Percentiles rank a stretch among this genome's conserved stretches.
phyloP scores from a whole-genome alignment of 2,113 vertebrate genomes.

The Platichthys stellatus region DNA sequence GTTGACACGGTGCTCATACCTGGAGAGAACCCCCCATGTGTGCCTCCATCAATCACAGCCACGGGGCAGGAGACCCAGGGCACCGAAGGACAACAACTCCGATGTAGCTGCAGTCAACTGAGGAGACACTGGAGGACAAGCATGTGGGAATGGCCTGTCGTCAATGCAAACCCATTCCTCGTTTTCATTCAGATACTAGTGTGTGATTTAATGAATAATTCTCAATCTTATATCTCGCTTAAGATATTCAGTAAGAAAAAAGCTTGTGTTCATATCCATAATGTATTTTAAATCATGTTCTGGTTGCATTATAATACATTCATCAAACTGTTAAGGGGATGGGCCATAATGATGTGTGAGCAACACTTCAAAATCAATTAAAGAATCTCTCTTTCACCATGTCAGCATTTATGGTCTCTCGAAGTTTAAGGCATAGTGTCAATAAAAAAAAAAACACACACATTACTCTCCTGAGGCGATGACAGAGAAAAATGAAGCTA shows the following conservation, averaged over 20 bases:
- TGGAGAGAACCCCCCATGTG: neutral
- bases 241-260: neutral
- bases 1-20: neutral
- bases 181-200: neutral
- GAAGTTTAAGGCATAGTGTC: constrained; percentile 20
- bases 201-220: neutral
- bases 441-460: neutral
- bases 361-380: constrained; percentile 37
- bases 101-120: neutral
- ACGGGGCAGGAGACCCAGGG: neutral
- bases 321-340: constrained; percentile 10
- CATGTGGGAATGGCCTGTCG: neutral
- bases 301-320: constrained; percentile 42
- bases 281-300: constrained; percentile 32
- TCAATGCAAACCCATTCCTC: neutral
- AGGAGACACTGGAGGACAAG: neutral
- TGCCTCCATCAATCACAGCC: neutral
- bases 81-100: neutral
- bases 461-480: neutral
- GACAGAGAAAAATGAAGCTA: constrained; percentile 22
- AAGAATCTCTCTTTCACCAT: constrained; percentile 18
- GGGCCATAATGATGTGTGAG: constrained; percentile 23
- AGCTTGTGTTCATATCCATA: neutral
- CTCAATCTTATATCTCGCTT: neutral
- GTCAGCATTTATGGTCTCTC: constrained; percentile 27